phyloP scores from a whole-genome alignment of 2,113 vertebrate species.

The Cacatua alba region DNA sequence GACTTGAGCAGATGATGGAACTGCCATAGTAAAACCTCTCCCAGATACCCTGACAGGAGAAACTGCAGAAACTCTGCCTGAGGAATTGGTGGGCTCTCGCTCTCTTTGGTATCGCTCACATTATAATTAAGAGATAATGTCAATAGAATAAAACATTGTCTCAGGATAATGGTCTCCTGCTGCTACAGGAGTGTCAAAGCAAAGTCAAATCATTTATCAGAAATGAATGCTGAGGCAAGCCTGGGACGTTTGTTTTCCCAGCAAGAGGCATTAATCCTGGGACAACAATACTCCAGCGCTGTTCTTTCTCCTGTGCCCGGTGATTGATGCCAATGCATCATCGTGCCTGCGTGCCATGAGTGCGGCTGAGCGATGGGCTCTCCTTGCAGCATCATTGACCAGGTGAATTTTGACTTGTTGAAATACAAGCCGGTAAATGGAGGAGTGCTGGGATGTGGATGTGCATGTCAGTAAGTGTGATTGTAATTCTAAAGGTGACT shows the following conservation, averaged over 20 bases:
- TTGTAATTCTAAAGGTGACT: background rate
- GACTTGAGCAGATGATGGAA: background rate
- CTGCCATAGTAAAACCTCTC: background rate
- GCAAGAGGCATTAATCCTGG: slow-evolving; percentile 52
- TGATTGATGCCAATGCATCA: slow-evolving; percentile 22
- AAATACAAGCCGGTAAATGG: background rate
- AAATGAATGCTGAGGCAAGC: slow-evolving; percentile 26
- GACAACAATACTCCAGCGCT: background rate
- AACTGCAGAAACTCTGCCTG: background rate
- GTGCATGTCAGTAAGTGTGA: background rate
- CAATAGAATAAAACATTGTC: slow-evolving; percentile 68
- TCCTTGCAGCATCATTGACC: background rate
- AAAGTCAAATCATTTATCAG: slow-evolving; percentile 71
- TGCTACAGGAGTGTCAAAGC: slow-evolving; percentile 67
- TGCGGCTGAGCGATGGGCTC: background rate
- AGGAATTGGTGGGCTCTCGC: slow-evolving; percentile 52
- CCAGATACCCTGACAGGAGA: background rate
- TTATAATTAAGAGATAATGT: slow-evolving; percentile 79
- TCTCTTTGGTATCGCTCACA: slow-evolving; percentile 41
- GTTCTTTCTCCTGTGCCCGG: background rate
- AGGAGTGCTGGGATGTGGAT: fast-evolving
- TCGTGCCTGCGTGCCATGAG: background rate
- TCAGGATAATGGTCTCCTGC: slow-evolving; percentile 68
- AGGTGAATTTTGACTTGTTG: background rate
- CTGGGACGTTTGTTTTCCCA: slow-evolving; percentile 51